phyloP scores from a whole-genome alignment of 2,888 invertebrate genomes.

The Xylota segnis region DNA sequence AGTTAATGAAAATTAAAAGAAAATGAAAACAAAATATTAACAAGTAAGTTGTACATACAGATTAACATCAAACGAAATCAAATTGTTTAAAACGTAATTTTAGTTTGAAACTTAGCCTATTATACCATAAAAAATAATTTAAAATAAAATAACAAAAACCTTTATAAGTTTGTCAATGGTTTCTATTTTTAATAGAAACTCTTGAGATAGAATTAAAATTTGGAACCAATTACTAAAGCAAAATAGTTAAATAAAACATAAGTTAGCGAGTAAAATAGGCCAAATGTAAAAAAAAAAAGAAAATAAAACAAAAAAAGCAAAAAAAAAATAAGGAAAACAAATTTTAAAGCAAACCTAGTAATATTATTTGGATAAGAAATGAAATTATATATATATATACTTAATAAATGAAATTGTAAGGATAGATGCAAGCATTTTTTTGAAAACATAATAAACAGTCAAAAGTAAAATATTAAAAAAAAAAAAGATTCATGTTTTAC shows the following conservation, averaged over 20 bases:
- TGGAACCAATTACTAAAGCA: conserved; percentile 75
- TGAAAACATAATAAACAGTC: conserved; percentile 75
- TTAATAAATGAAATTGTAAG: conserved; percentile 70
- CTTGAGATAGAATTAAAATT: conserved; percentile 66
- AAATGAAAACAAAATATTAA: conserved; percentile 6
- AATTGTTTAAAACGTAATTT: conserved; percentile 67
- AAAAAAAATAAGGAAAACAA: conserved; percentile 50
- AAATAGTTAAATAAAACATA: conserved; percentile 68
- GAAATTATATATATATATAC: conserved; percentile 67
- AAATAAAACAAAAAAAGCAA: conserved; percentile 8
- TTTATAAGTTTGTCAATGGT: conserved; percentile 56
- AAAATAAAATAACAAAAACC: conserved; percentile 12
- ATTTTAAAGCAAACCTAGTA: conserved; percentile 72
- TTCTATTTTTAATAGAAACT: conserved; percentile 68
- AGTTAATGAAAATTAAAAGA: conserved; percentile 66
- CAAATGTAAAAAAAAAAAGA: conserved; percentile 74
- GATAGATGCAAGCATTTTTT: conserved; percentile 74
- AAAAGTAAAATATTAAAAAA: conserved; percentile 68
- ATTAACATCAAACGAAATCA: conserved; percentile 66
- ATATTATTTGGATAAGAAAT: conserved; percentile 75
- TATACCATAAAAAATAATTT: conserved; percentile 51
- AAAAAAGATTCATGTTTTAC: conserved; percentile 30
- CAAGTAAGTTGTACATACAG: conserved; percentile 52
- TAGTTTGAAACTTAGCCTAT: conserved; percentile 63
- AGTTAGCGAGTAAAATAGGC: conserved; percentile 76